phyloP scores from a whole-genome alignment of 2,113 vertebrate species.

The Paradisaea rubra region DNA sequence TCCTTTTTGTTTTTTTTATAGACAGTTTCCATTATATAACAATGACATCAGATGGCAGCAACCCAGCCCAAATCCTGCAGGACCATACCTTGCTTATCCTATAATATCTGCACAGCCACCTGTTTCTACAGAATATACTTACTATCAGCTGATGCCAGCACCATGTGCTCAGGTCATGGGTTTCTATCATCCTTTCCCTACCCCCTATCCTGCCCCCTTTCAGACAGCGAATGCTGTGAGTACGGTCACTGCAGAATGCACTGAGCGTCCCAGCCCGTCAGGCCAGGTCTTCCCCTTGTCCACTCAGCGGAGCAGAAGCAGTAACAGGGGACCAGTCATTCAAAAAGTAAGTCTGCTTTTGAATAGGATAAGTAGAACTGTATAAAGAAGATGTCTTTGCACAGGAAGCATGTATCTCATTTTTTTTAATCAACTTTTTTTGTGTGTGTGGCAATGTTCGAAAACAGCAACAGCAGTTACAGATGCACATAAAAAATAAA shows the following conservation, averaged over 20 bases:
- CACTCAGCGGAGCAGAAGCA: conserved; percentile 80
- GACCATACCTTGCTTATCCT: conserved; percentile 93
- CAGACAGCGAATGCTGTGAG: conserved; percentile 80
- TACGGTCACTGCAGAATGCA: conserved; percentile 80
- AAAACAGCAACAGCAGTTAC: conserved; percentile 69
- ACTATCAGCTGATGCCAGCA: conserved; percentile 93
- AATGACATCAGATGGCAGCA: conserved; percentile 95
- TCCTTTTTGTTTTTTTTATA: conserved; percentile 56
- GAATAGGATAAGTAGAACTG: background rate
- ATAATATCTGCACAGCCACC: conserved; percentile 91
- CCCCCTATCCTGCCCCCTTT: conserved; percentile 81
- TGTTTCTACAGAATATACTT: conserved; percentile 91
- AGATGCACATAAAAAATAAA: conserved; percentile 81
- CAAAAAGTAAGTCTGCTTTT: conserved; percentile 79
- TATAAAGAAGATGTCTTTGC: background rate
- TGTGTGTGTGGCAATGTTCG: background rate
- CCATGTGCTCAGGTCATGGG: conserved; percentile 95
- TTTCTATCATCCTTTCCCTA: conserved; percentile 92
- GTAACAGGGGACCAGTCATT: conserved; percentile 72
- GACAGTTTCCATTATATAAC: conserved; percentile 91
- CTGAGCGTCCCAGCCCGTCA: conserved; percentile 76
- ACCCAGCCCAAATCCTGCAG: conserved; percentile 82
- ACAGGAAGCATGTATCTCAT: background rate
- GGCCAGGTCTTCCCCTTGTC: conserved; percentile 78
- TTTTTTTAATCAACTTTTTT: background rate